These are phyloP conservation scores for Saccostrea cuccullata DNA, from an alignment of 1,140 invertebrate genomes.

Conservation along the genomic window DNA sequence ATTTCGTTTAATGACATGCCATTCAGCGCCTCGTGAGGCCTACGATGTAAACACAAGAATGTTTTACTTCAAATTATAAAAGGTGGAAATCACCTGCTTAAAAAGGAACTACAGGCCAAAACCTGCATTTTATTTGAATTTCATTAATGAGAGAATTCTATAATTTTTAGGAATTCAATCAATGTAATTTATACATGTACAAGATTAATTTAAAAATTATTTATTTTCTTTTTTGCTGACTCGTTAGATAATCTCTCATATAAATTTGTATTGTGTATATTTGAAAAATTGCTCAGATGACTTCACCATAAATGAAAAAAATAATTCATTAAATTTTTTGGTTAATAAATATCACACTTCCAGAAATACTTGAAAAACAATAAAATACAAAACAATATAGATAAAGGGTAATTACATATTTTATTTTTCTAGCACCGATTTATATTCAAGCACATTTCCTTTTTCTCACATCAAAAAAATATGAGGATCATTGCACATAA, in stretches of 20 bases:
- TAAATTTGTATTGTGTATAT: too few relatives aligned
- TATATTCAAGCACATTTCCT: conserved; percentile 30
- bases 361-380: not conserved
- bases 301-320: not conserved
- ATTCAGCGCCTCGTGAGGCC: conserved; percentile 44
- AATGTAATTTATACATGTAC: not conserved
- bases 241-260: not conserved
- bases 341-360: not conserved
- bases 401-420: not conserved
- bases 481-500: conserved; percentile 32
- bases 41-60: conserved; percentile 53
- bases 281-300: too few relatives aligned
- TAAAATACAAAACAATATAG: not conserved
- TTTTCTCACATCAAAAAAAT: not conserved
- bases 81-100: conserved; percentile 54
- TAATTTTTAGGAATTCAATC: conserved; percentile 20
- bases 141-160: conserved; percentile 22
- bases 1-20: conserved; percentile 57
- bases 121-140: conserved; percentile 47
- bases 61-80: conserved; percentile 51
- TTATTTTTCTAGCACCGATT: conserved; percentile 41
- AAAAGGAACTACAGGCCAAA: conserved; percentile 33
- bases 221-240: not conserved
- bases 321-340: not conserved
- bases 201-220: not conserved